A percentile compares a stretch with the other conserved stretches of the same genome.
Evolutionary conservation across 1,140 invertebrate species (phyloP).

Genomic region (Cotesia typhae): DNA sequence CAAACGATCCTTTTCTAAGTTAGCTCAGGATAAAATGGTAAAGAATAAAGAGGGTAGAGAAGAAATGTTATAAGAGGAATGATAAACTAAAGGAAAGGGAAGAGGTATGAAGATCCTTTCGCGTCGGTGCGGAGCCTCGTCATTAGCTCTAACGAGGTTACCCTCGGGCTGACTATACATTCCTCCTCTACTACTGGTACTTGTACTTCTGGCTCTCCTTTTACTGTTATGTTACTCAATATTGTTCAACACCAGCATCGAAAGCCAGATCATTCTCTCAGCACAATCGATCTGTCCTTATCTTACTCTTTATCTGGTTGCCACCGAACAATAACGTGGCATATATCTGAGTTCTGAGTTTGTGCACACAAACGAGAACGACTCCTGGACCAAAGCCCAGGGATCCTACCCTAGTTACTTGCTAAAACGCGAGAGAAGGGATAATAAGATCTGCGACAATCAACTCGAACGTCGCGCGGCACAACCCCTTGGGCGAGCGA

Average conservation of each 20-base stretch:
- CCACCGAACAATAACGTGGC: constrained; percentile 36
- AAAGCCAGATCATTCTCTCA: constrained; percentile 13
- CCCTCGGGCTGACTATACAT: constrained; percentile 51
- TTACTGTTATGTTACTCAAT: background rate
- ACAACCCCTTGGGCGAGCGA: constrained; percentile 52
- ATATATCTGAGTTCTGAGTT: background rate
- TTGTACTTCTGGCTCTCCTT: constrained; percentile 26
- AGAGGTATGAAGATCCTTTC: constrained; percentile 46
- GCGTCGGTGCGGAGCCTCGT: constrained; percentile 49
- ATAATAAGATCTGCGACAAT: constrained; percentile 66
- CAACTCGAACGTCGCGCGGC: constrained; percentile 48
- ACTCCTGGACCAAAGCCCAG: background rate
- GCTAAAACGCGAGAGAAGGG: constrained; percentile 51
- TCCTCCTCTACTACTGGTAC: constrained; percentile 42
- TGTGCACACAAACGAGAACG: background rate
- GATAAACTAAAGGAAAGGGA: constrained; percentile 4
- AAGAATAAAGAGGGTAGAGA: background rate
- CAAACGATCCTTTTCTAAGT: constrained; percentile 29
- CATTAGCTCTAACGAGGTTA: constrained; percentile 64
- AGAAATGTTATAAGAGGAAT: too few species aligned
- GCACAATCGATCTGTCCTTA: background rate
- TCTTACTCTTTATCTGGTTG: constrained; percentile 38
- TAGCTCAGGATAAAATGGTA: constrained; percentile 24
- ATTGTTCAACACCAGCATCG: constrained; percentile 20
- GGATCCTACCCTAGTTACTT: constrained; percentile 15